Percentiles rank a stretch among this genome's conserved stretches.
Conservation (phyloP, 2,888 invertebrate genomes). For the Sisyra terminalis region DNA sequence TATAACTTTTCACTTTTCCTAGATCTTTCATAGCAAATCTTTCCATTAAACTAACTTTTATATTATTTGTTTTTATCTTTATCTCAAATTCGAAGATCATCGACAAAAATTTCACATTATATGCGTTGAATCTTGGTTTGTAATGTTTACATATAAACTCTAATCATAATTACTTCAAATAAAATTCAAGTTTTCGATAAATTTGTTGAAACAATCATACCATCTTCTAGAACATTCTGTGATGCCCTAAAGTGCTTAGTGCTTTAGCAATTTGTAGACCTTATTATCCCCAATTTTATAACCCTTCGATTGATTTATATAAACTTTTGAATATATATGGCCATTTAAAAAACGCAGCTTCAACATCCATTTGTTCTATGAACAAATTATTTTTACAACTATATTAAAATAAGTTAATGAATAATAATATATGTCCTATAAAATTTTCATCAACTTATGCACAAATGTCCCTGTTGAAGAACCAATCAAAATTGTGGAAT, state of each 20-base stretch:
- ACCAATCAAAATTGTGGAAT: no score
- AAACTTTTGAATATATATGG: conserved; percentile 10
- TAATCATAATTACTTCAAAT: conserved; percentile 8
- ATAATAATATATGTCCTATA: no score
- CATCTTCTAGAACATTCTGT: conserved; percentile 13
- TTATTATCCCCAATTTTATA: conserved; percentile 12
- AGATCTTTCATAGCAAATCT: neutral
- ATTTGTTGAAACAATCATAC: conserved; percentile 14
- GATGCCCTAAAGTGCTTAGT: no score
- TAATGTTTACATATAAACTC: conserved; percentile 8
- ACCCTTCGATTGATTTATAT: conserved; percentile 12
- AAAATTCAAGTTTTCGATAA: conserved; percentile 11
- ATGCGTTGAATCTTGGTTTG: conserved; percentile 5
- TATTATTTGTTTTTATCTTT: no score
- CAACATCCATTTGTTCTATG: conserved; percentile 12
- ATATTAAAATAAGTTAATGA: no score
- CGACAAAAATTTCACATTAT: no score
- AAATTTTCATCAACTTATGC: no score
- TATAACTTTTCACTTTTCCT: neutral
- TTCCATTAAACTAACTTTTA: neutral
- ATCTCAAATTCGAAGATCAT: no score
- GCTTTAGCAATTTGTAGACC: no score
- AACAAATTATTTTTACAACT: conserved; percentile 9
- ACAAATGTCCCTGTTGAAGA: no score
- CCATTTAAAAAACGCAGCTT: conserved; percentile 13